phyloP scores from a whole-genome alignment of 2,888 invertebrate genomes.

The Idaea biselata region DNA sequence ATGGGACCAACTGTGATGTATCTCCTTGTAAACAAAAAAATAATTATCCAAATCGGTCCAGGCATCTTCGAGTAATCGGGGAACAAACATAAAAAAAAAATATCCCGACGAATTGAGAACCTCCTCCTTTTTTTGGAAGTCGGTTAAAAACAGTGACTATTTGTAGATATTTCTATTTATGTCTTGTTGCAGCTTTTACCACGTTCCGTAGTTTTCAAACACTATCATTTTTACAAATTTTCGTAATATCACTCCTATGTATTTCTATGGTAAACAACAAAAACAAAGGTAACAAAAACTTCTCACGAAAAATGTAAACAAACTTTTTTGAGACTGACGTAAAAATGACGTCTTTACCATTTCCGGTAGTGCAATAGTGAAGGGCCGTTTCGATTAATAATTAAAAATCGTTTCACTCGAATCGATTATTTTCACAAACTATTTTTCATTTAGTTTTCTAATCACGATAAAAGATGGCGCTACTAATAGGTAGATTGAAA shows the following conservation, averaged over 20 bases:
- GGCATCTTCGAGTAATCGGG: no score
- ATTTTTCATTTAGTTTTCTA: background rate
- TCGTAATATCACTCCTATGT: background rate
- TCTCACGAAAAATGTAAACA: background rate
- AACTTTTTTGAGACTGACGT: background rate
- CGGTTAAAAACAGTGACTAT: no score
- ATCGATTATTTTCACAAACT: background rate
- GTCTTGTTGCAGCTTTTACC: background rate
- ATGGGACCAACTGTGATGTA: no score
- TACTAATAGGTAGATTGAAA: constrained; percentile 5
- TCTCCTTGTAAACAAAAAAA: no score
- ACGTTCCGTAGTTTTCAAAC: background rate
- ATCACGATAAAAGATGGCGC: constrained; percentile 12
- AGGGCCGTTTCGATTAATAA: background rate
- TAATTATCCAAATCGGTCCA: no score
- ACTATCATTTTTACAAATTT: background rate
- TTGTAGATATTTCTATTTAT: background rate
- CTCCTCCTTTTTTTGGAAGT: no score
- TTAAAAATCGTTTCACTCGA: background rate
- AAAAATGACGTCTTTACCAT: background rate
- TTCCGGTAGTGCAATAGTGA: background rate
- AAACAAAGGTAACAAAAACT: background rate
- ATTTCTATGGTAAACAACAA: background rate
- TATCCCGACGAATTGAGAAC: no score
- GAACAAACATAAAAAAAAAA: no score